Conservation (phyloP, 2,888 invertebrate species). For the Mamestra brassicae region DNA sequence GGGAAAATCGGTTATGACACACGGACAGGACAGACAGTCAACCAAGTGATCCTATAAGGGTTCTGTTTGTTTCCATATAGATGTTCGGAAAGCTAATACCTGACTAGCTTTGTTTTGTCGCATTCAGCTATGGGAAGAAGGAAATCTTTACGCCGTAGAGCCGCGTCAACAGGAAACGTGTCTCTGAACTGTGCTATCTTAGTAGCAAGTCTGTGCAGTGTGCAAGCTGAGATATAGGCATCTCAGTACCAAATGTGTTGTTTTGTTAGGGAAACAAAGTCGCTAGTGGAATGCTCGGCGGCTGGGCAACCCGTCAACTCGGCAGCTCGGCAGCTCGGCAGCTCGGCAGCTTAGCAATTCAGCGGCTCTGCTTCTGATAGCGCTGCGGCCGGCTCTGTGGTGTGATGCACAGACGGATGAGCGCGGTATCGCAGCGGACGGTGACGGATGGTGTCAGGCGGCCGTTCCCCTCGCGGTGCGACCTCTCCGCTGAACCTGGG, state of each 20-base stretch:
- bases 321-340: not conserved
- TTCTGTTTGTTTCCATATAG: no score
- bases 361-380: not conserved
- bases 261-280: slow-evolving; percentile 13
- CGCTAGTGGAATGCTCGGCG: not conserved
- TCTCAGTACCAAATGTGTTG: slow-evolving; percentile 22
- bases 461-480: slow-evolving; percentile 4
- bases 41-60: no score
- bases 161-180: slow-evolving; percentile 27
- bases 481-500: slow-evolving; percentile 1
- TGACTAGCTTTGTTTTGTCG: no score
- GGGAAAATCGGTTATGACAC: no score
- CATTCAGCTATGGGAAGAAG: not conserved
- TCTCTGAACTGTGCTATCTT: not conserved
- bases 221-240: slow-evolving; percentile 3
- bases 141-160: not conserved
- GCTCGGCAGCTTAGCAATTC: not conserved
- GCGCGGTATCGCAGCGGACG: not conserved
- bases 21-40: no score
- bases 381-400: not conserved
- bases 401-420: slow-evolving; percentile 5
- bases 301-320: not conserved
- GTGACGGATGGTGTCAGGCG: not conserved
- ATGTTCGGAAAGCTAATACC: no score
- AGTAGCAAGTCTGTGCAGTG: slow-evolving; percentile 15